These are phyloP conservation scores for Lordiphosa clarofinis DNA, from an alignment of 1,140 invertebrate genomes.

Conservation along the genomic window DNA sequence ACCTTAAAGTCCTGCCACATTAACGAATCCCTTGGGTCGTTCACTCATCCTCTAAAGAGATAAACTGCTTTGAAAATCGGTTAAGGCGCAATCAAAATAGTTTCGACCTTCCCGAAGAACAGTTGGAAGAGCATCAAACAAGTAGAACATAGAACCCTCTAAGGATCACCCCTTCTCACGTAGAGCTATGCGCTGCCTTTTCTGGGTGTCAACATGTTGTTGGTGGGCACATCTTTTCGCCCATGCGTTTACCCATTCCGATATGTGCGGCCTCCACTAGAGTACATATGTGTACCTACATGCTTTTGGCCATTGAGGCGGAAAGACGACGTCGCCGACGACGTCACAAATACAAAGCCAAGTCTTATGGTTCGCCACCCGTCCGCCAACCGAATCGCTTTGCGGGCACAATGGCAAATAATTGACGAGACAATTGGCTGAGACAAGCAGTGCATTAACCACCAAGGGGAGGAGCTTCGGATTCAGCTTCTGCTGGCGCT, in stretches of 20 bases:
- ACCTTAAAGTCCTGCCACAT: too few species aligned
- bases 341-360: slow-evolving; percentile 4
- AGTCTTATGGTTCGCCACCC: slow-evolving; percentile 7
- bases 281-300: slow-evolving; percentile 1
- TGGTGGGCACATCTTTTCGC: background rate
- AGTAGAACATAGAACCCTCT: too few species aligned
- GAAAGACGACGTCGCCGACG: slow-evolving; percentile 1
- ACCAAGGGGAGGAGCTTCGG: slow-evolving; percentile 58
- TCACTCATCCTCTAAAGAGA: too few species aligned
- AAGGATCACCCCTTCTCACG: too few species aligned
- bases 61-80: too few species aligned
- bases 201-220: background rate
- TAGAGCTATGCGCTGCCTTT: too few species aligned
- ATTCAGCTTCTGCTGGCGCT: slow-evolving; percentile 15
- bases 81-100: too few species aligned
- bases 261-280: too few species aligned
- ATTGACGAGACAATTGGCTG: slow-evolving; percentile 69
- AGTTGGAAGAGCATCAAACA: too few species aligned
- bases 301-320: background rate
- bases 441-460: slow-evolving; percentile 53
- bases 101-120: too few species aligned
- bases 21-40: too few species aligned
- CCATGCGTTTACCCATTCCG: too few species aligned
- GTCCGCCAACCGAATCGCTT: slow-evolving; percentile 53
- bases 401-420: slow-evolving; percentile 55